Evolutionary conservation across 2,797 vertebrate genomes (phyloP), one percentile per base, ranked within the genome.

Genomic region (Limnodromus scolopaceus): DNA sequence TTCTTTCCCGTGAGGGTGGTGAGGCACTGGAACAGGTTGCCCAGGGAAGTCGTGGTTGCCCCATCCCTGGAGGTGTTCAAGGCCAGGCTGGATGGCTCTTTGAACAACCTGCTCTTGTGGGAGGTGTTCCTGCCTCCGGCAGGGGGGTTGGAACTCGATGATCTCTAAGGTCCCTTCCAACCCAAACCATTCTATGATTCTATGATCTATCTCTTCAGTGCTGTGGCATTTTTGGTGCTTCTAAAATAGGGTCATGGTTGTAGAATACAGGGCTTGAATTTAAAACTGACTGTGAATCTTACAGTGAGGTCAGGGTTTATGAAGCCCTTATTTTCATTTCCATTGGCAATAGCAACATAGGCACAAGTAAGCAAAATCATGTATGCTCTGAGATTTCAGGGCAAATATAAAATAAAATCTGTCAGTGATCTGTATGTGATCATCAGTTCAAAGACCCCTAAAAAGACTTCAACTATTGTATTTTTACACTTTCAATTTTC

Each of bases 401-500:
- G 30, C 32, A 88, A 82, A 34, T 60, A 68, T 39, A 45, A 90
- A 92, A 82, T 51, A 69, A 64, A 60, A 7, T 22, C 23, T 87
- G 46, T 38, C 65, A 55, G 43, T 82, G 34, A n/a, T 89, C 66
- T 53, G 16, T 84, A 57, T 64, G 55, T 46, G 53, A 78, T 54
- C 25, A 65, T 64, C 45, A 48, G 25, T 77, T 91, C 70, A 82
- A 89, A 22, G 41, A 84, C 83, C 20, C 32, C 82, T 61, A 61
- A 78, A 91, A 91, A 58, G 16, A 13, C 20, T 63, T 68, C 13
- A 80, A 15, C 30, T 88, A 68, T 7, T 68, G 25, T 20, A 51
- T 63, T 94, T 91, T 92, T 80, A 72, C 14, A 58, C 16, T 74
- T 96, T 65, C 32, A 74, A 25, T 87, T 84, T 72, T 87, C 28